Base-by-base conservation (phyloP, 2,888 invertebrate genomes). In the Belgica antarctica region DNA sequence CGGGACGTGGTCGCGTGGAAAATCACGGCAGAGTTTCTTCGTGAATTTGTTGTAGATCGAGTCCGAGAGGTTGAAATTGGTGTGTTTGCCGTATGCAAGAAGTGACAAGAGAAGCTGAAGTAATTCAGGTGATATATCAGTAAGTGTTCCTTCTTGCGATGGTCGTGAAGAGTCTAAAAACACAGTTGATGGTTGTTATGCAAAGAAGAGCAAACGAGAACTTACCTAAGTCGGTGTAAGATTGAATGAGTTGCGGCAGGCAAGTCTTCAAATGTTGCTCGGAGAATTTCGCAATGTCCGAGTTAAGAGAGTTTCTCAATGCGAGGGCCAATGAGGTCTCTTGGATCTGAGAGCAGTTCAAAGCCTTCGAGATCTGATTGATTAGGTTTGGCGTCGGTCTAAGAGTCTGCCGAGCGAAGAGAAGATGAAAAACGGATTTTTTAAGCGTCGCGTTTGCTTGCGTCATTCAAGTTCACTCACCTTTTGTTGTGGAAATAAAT, bases 241-340 rank as follows among this genome's bases (percentile, higher is more conserved):
- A 89, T 80, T 89, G 88, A 68, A 94, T 88, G 73, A 96, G 84
- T 77, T 90, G 89, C 71, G 94, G 90, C 73, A 96, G 84, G 78
- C 90, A 89, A 78, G 87, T 87, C 77, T 89, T 88, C 71, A 95
- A 83, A 80, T 92, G 92, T 75, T 89, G 87, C 74, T 87, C 83
- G 27, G 95, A 90, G 76, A 88, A 83, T 74, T 83, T 83, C 72
- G 87, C 84, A 71, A 91, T 85, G 75, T 95, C 94, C 62, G 85
- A 77, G 79, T 89, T 89, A 57, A 87, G 85, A 17, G 94, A 94
- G 77, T 92, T 87, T 74, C 89, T 86, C 73, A 96, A 82, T 72
- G 92, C 90, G 76, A 96, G 83, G 71, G 92, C 92, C 81, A 96
- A 89, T 65, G 92, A 89, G 76, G 95, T 91, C 84, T 96, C 96